Conservation (phyloP, 2,797 vertebrate genomes). For the Acipenser transmontanus region DNA sequence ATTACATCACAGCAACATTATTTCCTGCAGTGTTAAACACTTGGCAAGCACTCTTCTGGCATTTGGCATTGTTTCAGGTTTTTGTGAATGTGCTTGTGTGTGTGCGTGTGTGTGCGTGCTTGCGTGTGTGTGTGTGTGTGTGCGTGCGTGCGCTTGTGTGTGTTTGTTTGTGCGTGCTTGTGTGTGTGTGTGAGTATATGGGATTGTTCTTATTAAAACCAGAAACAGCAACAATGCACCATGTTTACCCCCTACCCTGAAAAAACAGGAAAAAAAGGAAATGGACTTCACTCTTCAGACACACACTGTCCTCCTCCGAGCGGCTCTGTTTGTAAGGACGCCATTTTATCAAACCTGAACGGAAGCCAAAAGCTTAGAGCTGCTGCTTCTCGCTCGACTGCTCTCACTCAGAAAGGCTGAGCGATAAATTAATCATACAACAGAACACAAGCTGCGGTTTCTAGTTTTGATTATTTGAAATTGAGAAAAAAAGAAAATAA, state of each 20-base stretch:
- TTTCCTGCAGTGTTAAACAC: not conserved
- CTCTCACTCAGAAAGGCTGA: constrained; percentile 43
- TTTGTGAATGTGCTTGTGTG: constrained; percentile 11
- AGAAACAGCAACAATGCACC: too few relatives aligned
- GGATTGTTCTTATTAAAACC: too few relatives aligned
- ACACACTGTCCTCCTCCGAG: constrained; percentile 31
- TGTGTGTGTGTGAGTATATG: too few relatives aligned
- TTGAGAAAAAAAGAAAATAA: constrained; percentile 12
- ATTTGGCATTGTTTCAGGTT: constrained; percentile 17
- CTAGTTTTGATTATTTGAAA: constrained; percentile 15
- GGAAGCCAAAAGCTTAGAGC: constrained; percentile 57
- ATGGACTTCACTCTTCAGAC: constrained; percentile 25
- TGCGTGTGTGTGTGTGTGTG: too few relatives aligned
- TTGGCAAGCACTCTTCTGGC: constrained; percentile 3
- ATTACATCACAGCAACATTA: not conserved
- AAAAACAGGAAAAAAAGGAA: too few relatives aligned
- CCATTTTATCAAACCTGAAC: constrained; percentile 89
- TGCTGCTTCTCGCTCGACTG: constrained; percentile 41
- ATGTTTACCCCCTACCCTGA: too few relatives aligned
- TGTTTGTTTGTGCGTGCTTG: too few relatives aligned
- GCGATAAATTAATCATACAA: constrained; percentile 54
- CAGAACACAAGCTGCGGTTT: constrained; percentile 10
- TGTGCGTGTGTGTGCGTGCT: not conserved
- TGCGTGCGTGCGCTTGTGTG: too few relatives aligned
- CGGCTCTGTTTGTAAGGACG: constrained; percentile 71